These are phyloP conservation scores for Cephus cinctus DNA, from an alignment of 1,140 invertebrate genomes.

Conservation along the genomic window DNA sequence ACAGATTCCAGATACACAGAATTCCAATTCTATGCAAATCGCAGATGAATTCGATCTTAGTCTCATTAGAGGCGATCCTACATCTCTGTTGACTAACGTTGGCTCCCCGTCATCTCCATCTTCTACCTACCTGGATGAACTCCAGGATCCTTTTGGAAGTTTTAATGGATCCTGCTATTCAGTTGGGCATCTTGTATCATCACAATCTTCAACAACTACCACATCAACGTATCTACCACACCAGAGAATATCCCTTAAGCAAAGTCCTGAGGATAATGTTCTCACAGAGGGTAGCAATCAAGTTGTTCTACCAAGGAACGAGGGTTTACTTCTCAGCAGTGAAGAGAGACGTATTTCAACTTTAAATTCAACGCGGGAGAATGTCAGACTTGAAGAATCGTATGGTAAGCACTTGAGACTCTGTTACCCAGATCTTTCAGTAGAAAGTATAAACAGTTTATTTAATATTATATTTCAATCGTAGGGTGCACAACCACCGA, in stretches of 20 bases:
- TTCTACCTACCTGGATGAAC: slow-evolving; percentile 23
- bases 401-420: slow-evolving; percentile 30
- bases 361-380: too few relatives aligned
- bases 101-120: slow-evolving; percentile 19
- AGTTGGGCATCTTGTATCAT: slow-evolving; percentile 43
- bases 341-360: too few relatives aligned
- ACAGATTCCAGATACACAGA: slow-evolving; percentile 17
- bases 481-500: slow-evolving; percentile 30
- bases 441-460: too few relatives aligned
- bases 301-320: slow-evolving; percentile 41
- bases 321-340: slow-evolving; percentile 35
- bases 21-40: slow-evolving; percentile 26
- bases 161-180: slow-evolving; percentile 33
- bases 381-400: too few relatives aligned
- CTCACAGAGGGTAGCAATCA: slow-evolving; percentile 31
- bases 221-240: background rate
- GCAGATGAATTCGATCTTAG: slow-evolving; percentile 49
- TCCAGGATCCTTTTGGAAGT: slow-evolving; percentile 29
- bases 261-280: slow-evolving; percentile 5
- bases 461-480: slow-evolving; percentile 19
- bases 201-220: slow-evolving; percentile 17
- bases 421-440: too few relatives aligned
- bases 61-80: slow-evolving; percentile 49
- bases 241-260: slow-evolving; percentile 3
- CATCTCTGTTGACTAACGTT: slow-evolving; percentile 23